Conservation (phyloP, 2,797 vertebrate species). For the Chiroxiphia lanceolata region DNA sequence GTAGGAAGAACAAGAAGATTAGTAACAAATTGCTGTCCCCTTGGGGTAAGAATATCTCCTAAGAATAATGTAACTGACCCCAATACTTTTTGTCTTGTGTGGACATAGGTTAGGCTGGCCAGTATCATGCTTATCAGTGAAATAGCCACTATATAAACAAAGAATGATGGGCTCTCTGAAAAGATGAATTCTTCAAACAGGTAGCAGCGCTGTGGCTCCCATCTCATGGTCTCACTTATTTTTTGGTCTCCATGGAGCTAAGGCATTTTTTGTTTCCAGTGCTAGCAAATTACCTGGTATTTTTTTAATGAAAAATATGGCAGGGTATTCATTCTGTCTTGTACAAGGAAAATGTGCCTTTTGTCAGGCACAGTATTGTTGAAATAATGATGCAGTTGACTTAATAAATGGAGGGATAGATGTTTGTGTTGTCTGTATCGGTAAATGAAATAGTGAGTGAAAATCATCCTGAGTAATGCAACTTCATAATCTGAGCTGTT, state of each 20-base stretch:
- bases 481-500: neutral
- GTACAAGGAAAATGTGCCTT: neutral
- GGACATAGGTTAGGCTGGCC: neutral
- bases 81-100: neutral
- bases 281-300: neutral
- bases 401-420: neutral
- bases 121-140: neutral
- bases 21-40: neutral
- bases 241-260: neutral
- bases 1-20: neutral
- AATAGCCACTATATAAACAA: neutral
- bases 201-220: neutral
- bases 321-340: neutral
- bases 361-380: neutral
- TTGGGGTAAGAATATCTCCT: neutral
- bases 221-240: neutral
- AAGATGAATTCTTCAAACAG: neutral
- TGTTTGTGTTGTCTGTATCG: neutral
- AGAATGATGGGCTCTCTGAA: neutral
- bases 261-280: neutral
- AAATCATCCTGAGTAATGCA: neutral
- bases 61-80: neutral
- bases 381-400: neutral
- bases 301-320: neutral
- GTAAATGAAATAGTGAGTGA: neutral